These are phyloP conservation scores for Crocuta crocuta DNA, from an alignment of 2,113 vertebrate species.

Conservation along the genomic window DNA sequence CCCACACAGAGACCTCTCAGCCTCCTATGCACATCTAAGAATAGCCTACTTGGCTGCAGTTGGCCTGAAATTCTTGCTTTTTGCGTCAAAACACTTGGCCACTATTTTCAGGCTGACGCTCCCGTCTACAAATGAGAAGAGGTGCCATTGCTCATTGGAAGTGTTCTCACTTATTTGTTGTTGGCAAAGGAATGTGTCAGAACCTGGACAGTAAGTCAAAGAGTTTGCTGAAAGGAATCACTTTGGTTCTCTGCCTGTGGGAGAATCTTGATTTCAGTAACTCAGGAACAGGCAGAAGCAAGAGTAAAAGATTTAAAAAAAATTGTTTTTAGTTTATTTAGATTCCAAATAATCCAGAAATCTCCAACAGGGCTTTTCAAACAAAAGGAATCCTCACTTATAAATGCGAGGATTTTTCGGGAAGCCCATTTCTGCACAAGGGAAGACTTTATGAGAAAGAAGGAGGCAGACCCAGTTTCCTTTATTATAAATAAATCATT, in stretches of 20 bases:
- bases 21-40: constrained; percentile 77
- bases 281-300: constrained; percentile 48
- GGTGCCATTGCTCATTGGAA: constrained; percentile 67
- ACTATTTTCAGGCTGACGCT: constrained; percentile 79
- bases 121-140: constrained; percentile 73
- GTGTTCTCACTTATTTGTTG: constrained; percentile 73
- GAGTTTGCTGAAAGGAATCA: constrained; percentile 67
- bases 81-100: constrained; percentile 80
- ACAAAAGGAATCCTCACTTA: constrained; percentile 60
- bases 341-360: constrained; percentile 57
- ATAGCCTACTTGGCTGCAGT: constrained; percentile 75
- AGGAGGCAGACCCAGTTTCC: neutral
- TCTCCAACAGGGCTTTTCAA: constrained; percentile 54
- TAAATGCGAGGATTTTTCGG: constrained; percentile 6
- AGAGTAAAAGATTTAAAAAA: constrained; percentile 46
- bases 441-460: neutral
- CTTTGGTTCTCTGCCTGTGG: constrained; percentile 63
- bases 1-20: constrained; percentile 79
- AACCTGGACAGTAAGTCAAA: constrained; percentile 79
- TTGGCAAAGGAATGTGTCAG: constrained; percentile 74
- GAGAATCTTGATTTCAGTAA: constrained; percentile 64
- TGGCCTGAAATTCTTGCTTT: constrained; percentile 78
- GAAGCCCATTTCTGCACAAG: neutral
- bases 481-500: constrained; percentile 1
- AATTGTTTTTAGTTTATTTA: constrained; percentile 47